A percentile compares a stretch with the other conserved stretches of the same genome.
These are phyloP conservation scores for Calidris pugnax DNA, from an alignment of 2,113 vertebrate genomes.

Conservation along the genomic window DNA sequence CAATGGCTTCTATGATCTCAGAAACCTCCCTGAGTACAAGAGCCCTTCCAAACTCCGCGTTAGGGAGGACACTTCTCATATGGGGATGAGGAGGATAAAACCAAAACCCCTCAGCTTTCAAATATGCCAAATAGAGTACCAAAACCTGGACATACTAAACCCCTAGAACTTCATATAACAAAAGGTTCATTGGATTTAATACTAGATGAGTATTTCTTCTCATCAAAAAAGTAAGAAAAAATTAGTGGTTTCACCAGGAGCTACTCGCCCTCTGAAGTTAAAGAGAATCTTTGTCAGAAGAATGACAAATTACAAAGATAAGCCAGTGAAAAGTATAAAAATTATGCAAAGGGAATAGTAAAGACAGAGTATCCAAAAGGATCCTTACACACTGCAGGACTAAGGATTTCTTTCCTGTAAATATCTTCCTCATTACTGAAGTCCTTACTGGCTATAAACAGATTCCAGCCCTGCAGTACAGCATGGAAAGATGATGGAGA, in stretches of 20 bases:
- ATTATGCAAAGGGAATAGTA: neutral
- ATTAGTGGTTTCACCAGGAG: neutral
- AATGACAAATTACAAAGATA: neutral
- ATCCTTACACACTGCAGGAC: neutral
- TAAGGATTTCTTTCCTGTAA: neutral
- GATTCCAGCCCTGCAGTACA: neutral
- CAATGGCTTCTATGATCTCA: neutral
- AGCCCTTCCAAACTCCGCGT: neutral
- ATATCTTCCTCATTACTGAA: neutral
- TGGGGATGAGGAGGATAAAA: neutral
- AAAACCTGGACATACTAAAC: neutral
- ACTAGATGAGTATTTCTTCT: neutral
- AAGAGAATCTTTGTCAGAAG: neutral
- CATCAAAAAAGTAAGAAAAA: neutral
- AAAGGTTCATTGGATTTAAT: neutral
- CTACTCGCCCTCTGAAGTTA: accelerated
- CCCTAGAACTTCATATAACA: neutral
- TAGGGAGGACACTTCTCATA: neutral
- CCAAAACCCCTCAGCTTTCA: neutral
- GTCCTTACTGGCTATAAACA: neutral
- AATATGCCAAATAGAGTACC: neutral
- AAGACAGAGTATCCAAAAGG: neutral
- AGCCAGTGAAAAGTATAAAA: neutral
- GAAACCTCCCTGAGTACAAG: neutral
- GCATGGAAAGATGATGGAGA: neutral